Evolutionary conservation across 1,140 invertebrate genomes (phyloP), one percentile per base, ranked within the genome.

Genomic region (Heterodera schachtii): DNA sequence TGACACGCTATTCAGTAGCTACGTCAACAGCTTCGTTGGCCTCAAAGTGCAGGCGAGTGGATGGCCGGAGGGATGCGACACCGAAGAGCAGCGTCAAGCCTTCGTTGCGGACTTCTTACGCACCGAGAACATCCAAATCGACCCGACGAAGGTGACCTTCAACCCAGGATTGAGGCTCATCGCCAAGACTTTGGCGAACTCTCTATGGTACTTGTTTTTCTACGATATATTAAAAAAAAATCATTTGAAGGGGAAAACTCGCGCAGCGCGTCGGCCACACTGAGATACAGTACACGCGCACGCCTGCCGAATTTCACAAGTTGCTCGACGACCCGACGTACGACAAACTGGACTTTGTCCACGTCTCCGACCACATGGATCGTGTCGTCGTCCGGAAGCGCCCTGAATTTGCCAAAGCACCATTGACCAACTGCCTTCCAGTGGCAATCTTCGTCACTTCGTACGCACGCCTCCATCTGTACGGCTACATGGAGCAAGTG

Each of bases 401-500:
- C 2, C 71, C 71, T 0, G 71, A 73, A 19, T 73, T 73, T 19
- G 2, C 71, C 3, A 73, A 73, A 73, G 19, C 71, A 73, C 71
- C 71, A 31, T n/a, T 8, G 19, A 73, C 71, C 16, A 73, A 73
- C 21, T 73, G 71, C 71, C 71, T 73, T 43, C 71, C 71, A 7
- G 21, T 73, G 19, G 73, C 73, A 4, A n/a, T n/a, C 0, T 74
- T 31, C 31, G 73, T 74, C 0, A 74, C 73, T 7, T 74, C 73
- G 19, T 74, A 74, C 52, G 73, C 75, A 0, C 75, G 75, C 1
- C 7, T 77, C n/a, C 75, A 76, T 21, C 21, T 76, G 3, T 76
- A 76, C 49, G 21, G 31, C 19, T 73, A 73, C 49, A 73, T 73
- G 44, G 71, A 73, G 49, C 71, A 73, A 73, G 71, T 73, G 19